Base-by-base conservation (phyloP, 2,797 vertebrate species). In the Nyctibius grandis region DNA sequence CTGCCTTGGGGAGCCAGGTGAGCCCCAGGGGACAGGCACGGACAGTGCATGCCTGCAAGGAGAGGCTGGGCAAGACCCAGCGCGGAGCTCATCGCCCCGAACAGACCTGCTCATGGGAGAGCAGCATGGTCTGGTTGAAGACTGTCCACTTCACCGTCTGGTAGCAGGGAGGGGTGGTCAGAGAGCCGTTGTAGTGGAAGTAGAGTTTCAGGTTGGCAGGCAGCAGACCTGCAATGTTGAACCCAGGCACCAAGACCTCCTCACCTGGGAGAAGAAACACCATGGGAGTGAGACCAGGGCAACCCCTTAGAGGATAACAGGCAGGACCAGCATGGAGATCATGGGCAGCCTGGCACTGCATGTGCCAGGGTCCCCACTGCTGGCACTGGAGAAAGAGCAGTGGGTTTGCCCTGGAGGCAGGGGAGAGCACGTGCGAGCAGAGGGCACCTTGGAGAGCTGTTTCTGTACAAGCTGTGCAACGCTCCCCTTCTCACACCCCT, bases 101-200 rank as follows among this genome's bases (percentile, higher is more conserved):
- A 59, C 94, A 6, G 85, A 99, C 99, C 99, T 99, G 99, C 9
- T 96, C 91, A 34, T 85, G 97, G 60, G 99, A 99, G 76, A 99
- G 98, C 67, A 82, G 94, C 82, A 99, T 94, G 9, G 98, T 99
- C 96, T 99, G 98, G 72, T 98, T 98, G 94, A 99, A 99, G 73
- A 99, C 38, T 0, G 98, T 99, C 99, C 99, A 99, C 95, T 98
- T 98, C 77, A 99, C 99, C 0, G 98, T 98, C 98, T 99, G 98
- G 96, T 97, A 97, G 96, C 99, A 99, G 31, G 99, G 99, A 2
- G 99, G 99, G 3, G 99, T 99, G 31, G 99, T 99, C 50, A 99
- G 98, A 33, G 99, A 99, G 64, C 99, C 99, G 0, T 99, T 99
- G 87, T 99, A 99, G 68, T 98, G 98, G 93, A 99, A 99, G 96